These are phyloP conservation scores for Ischnus inquisitorius DNA, from an alignment of 2,888 invertebrate species.

Conservation along the genomic window DNA sequence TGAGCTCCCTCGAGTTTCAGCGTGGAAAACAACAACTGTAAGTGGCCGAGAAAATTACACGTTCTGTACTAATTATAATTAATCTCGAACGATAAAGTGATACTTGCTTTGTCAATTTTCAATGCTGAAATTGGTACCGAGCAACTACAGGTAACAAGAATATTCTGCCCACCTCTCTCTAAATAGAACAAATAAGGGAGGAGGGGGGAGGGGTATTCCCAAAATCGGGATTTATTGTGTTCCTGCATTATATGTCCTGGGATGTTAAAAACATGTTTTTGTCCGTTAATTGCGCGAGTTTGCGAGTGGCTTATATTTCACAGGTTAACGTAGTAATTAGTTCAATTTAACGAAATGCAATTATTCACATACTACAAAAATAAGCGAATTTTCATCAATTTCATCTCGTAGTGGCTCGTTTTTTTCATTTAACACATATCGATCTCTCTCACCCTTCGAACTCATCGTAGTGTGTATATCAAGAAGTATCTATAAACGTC, in stretches of 20 bases:
- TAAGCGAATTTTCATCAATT: no score
- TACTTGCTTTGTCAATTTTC: neutral
- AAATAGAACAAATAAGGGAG: neutral
- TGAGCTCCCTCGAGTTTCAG: neutral
- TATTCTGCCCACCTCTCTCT: neutral
- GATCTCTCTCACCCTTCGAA: neutral
- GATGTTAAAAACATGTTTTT: no score
- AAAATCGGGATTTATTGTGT: no score
- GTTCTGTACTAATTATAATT: slow-evolving; percentile 26
- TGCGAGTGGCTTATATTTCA: no score
- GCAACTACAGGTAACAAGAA: no score
- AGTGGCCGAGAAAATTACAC: neutral
- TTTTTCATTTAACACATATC: neutral
- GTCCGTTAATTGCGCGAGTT: no score
- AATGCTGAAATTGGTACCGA: neutral
- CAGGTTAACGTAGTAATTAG: no score
- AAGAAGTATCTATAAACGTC: slow-evolving; percentile 6
- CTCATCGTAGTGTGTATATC: neutral
- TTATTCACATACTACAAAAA: no score
- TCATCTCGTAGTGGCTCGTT: neutral
- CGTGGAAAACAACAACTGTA: neutral
- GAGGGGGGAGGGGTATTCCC: no score
- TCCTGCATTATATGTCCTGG: no score
- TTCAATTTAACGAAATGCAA: no score
- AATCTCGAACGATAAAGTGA: neutral